Conservation (phyloP, 2,888 invertebrate genomes). For the Listrodromus nycthemerus region DNA sequence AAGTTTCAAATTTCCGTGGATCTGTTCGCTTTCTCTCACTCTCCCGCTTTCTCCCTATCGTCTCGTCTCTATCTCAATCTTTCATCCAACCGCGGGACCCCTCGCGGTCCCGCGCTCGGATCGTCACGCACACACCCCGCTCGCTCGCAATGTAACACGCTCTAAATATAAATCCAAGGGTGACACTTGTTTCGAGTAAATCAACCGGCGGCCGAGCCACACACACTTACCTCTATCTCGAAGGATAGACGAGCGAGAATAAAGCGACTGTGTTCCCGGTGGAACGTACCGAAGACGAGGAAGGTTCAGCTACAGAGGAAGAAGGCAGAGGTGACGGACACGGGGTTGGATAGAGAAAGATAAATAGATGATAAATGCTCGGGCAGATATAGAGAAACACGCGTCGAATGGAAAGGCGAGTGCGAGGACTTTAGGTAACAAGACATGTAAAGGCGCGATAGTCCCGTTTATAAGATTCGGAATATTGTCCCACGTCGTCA, state of each 20-base stretch:
- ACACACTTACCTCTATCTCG: conserved; percentile 23
- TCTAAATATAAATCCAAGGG: conserved; percentile 80
- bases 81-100: conserved; percentile 43
- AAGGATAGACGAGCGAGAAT: conserved; percentile 49
- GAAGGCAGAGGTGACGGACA: conserved; percentile 38
- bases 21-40: background rate
- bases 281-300: conserved; percentile 17
- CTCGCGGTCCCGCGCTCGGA: conserved; percentile 57
- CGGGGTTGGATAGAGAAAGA: conserved; percentile 54
- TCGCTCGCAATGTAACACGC: conserved; percentile 62
- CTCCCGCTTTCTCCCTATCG: conserved; percentile 28
- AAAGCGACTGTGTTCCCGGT: conserved; percentile 52
- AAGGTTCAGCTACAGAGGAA: conserved; percentile 16
- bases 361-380: conserved; percentile 61
- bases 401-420: conserved; percentile 44
- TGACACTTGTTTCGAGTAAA: conserved; percentile 83
- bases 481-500: background rate
- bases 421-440: conserved; percentile 13
- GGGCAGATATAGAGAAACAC: conserved; percentile 40
- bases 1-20: conserved; percentile 49
- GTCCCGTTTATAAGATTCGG: background rate
- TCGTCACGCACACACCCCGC: conserved; percentile 53
- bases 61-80: conserved; percentile 22
- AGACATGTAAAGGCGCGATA: background rate
- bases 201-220: conserved; percentile 71